Conservation (phyloP, 1,140 invertebrate genomes). For the Periplaneta americana region DNA sequence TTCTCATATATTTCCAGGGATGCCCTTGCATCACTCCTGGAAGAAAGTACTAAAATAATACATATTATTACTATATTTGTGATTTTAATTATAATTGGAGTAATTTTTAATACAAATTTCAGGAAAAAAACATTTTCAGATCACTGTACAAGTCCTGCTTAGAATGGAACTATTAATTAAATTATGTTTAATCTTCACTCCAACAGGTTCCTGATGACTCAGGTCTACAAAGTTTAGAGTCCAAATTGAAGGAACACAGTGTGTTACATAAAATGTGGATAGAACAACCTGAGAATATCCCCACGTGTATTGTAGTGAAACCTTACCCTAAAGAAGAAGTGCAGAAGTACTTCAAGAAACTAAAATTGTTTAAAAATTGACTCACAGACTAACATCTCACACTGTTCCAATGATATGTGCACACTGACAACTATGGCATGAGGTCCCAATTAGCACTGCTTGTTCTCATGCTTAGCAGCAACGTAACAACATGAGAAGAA, state of each 20-base stretch:
- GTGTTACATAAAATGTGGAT: conserved; percentile 93
- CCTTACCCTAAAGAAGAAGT: conserved; percentile 84
- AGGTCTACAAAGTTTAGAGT: conserved; percentile 57
- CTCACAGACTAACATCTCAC: background rate
- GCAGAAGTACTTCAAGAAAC: conserved; percentile 80
- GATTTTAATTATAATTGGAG: no score
- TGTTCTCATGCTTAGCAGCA: background rate
- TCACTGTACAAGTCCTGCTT: no score
- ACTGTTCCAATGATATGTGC: background rate
- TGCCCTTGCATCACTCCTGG: no score
- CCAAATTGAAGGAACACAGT: conserved; percentile 60
- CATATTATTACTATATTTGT: no score
- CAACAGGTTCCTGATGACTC: conserved; percentile 71
- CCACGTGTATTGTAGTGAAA: conserved; percentile 89
- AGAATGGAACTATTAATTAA: background rate
- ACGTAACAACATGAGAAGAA: background rate
- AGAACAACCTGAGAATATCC: conserved; percentile 95
- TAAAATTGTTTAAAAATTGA: conserved; percentile 71
- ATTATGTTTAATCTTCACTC: background rate
- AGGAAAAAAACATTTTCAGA: no score
- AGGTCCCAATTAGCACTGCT: background rate
- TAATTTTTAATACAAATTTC: no score
- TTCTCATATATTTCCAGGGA: no score
- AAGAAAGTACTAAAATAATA: no score
- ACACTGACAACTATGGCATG: background rate